phyloP scores from a whole-genome alignment of 2,888 invertebrate species.

The Xestia xanthographa region DNA sequence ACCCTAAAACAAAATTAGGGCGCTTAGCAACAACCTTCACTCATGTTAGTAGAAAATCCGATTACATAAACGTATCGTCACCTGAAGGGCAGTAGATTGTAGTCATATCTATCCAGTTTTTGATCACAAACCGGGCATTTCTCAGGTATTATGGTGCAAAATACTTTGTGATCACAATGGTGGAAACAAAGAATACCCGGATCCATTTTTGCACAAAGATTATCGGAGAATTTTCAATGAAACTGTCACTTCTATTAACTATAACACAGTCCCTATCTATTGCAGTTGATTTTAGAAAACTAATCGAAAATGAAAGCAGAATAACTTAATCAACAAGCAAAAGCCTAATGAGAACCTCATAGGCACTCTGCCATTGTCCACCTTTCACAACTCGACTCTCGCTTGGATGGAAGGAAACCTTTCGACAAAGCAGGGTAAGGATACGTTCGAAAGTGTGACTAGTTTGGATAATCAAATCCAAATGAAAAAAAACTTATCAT shows the following conservation, averaged over 20 bases:
- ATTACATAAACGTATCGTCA: conserved; percentile 73
- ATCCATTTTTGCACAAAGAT: conserved; percentile 89
- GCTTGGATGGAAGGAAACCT: conserved; percentile 46
- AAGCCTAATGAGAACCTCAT: conserved; percentile 76
- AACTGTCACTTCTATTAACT: conserved; percentile 67
- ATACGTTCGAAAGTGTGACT: conserved; percentile 37
- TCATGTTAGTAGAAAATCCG: conserved; percentile 34
- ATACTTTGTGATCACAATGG: conserved; percentile 96
- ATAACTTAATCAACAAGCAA: conserved; percentile 77
- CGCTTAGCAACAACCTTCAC: conserved; percentile 80
- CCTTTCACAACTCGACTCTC: conserved; percentile 75
- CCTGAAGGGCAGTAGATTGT: conserved; percentile 95
- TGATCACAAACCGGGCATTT: conserved; percentile 94
- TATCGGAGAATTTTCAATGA: conserved; percentile 76
- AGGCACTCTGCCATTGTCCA: conserved; percentile 73
- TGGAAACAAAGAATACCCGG: conserved; percentile 97
- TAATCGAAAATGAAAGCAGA: conserved; percentile 66
- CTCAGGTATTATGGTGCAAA: conserved; percentile 95
- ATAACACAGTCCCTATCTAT: conserved; percentile 58
- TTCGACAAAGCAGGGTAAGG: conserved; percentile 42
- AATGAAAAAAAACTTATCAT: not conserved
- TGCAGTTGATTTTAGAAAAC: conserved; percentile 68
- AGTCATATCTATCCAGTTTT: conserved; percentile 89
- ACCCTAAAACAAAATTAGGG: conserved; percentile 90
- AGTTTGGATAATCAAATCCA: not conserved